A percentile compares a stretch with the other conserved stretches of the same genome.
Conservation (phyloP, 2,888 invertebrate species). For the Papilio gigon region DNA sequence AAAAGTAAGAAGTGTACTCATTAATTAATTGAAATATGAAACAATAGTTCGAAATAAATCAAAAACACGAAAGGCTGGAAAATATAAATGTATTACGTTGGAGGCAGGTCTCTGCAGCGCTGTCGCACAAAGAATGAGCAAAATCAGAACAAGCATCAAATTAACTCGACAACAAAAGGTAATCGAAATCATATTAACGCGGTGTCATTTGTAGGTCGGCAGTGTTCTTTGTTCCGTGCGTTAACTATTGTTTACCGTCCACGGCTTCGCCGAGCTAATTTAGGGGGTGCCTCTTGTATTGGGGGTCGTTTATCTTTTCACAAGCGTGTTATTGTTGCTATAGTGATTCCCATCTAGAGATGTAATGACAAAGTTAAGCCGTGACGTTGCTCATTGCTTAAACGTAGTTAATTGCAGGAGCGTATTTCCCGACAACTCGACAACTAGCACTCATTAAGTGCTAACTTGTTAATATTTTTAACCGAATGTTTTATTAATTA, state of each 20-base stretch:
- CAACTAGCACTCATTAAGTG: neutral
- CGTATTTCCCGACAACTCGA: neutral
- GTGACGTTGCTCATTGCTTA: neutral
- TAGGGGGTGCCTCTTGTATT: constrained; percentile 10
- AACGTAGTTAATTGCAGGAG: neutral
- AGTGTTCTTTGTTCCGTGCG: constrained; percentile 31
- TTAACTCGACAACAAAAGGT: constrained; percentile 36
- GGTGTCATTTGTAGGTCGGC: constrained; percentile 27
- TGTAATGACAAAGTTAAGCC: constrained; percentile 1
- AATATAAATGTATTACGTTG: constrained; percentile 3
- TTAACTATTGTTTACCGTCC: constrained; percentile 22
- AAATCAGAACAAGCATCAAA: constrained; percentile 33
- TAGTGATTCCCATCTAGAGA: neutral
- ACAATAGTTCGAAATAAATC: no score
- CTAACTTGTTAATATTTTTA: no score
- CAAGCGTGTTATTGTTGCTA: neutral
- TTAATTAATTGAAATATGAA: no score
- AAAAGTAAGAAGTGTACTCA: no score
- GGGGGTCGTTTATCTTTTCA: constrained; percentile 18
- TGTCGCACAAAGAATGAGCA: constrained; percentile 24
- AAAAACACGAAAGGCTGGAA: neutral
- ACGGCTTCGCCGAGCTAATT: constrained; percentile 20
- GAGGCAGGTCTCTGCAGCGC: constrained; percentile 13
- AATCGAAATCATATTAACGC: constrained; percentile 37
- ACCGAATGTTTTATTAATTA: no score